Base-by-base conservation (phyloP, 2,113 vertebrate species). In the Cheilinus undulatus region DNA sequence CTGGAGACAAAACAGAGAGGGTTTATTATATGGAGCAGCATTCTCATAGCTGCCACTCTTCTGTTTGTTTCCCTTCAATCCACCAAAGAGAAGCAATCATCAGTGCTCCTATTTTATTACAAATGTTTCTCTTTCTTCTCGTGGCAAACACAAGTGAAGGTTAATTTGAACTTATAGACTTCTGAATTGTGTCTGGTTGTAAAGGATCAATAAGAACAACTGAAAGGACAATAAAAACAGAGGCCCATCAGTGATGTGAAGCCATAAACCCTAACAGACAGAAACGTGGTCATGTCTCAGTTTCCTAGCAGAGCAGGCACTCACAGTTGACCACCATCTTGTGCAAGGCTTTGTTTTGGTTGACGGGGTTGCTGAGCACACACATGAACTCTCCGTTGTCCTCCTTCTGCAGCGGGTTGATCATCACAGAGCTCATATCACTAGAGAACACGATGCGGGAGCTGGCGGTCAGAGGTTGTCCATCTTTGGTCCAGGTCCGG, bases 351-450 rank as follows among this genome's bases (percentile, higher is more conserved):
- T 46, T 0, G 0, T 14, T 46, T 0, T 0, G 10, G 82, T 12
- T 88, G 60, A 92, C 50, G 0, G 51, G 30, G 69, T 92, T 94
- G 6, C 0, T 11, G 15, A 92, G 42, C 7, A 7, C 1, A 40
- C 93, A 94, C 7, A 0, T 57, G 82, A 79, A 91, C 9, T n/a
- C 19, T 1, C 91, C 93, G 17, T 73, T 73, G 76, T 94, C 92
- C 3, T 76, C 84, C 17, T 88, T 91, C 61, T 69, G 42, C 57
- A 93, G 58, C 12, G 20, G 9, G 0, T 1, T n/a, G 52, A 94
- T 84, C 7, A 2, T 14, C 43, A 93, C 0, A 0, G 49, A 59
- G 17, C 28, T 86, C 62, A 10, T 23, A 76, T 93, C 48, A 0
- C 0, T 0, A 0, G 65, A 32, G 23, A 90, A 36, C 13, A 36